Conservation (phyloP, 2,797 vertebrate species). For the Halcyon smyrnensis region DNA sequence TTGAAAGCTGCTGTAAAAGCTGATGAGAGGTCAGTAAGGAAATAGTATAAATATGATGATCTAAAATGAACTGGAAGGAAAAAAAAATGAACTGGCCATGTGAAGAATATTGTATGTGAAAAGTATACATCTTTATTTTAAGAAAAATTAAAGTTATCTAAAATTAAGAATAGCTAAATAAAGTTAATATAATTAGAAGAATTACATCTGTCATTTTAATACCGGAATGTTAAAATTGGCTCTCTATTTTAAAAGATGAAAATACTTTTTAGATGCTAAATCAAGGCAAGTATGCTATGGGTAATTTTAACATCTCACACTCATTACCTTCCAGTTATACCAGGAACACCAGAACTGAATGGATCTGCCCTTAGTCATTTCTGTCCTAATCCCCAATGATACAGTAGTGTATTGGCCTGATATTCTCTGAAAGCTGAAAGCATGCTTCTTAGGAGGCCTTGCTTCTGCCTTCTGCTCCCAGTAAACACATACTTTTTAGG, state of each 20-base stretch:
- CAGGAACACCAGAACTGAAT: not conserved
- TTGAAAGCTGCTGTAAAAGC: slow-evolving; percentile 57
- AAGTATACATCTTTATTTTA: slow-evolving; percentile 56
- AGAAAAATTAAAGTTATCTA: slow-evolving; percentile 26
- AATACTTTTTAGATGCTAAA: not conserved
- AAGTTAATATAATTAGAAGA: slow-evolving; percentile 61
- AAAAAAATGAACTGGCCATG: not conserved
- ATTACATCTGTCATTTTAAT: slow-evolving; percentile 51
- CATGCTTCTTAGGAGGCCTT: not conserved
- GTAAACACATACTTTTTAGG: not conserved
- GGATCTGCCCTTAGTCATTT: not conserved
- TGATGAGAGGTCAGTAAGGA: slow-evolving; percentile 14
- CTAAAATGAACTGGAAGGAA: slow-evolving; percentile 15
- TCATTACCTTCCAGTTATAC: not conserved
- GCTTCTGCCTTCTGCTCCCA: not conserved
- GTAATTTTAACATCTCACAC: not conserved
- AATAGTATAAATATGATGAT: slow-evolving; percentile 5
- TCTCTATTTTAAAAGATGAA: slow-evolving; percentile 1
- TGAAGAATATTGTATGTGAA: slow-evolving; percentile 56
- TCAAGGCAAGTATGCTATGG: not conserved
- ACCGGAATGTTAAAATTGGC: slow-evolving; percentile 23
- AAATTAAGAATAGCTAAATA: slow-evolving; percentile 54
- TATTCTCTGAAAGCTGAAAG: not conserved
- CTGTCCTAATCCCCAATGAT: not conserved
- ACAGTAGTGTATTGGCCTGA: not conserved